A percentile compares a stretch with the other conserved stretches of the same genome.
Evolutionary conservation across 1,140 invertebrate genomes (phyloP).

Genomic region (Bradysia coprophila): DNA sequence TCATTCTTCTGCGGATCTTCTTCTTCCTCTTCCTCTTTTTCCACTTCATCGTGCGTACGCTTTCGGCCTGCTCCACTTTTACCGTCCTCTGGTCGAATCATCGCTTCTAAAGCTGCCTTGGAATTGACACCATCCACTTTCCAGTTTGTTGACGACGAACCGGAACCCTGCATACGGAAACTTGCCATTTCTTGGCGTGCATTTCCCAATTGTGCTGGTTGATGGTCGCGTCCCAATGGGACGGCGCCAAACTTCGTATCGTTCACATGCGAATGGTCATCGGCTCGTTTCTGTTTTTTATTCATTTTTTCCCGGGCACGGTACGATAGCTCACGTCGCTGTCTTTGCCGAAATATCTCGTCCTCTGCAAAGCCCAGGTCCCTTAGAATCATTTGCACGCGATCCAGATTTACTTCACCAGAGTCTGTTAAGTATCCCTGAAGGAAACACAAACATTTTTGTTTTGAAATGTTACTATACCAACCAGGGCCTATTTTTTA

Average conservation of each 20-base stretch:
- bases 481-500: no score
- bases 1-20: slow-evolving; percentile 72
- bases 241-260: slow-evolving; percentile 54
- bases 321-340: slow-evolving; percentile 69
- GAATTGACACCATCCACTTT: slow-evolving; percentile 12
- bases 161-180: slow-evolving; percentile 39
- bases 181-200: slow-evolving; percentile 49
- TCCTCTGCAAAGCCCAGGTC: slow-evolving; percentile 91
- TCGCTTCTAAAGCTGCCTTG: slow-evolving; percentile 22
- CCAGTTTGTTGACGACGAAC: slow-evolving; percentile 14
- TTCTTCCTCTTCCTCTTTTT: slow-evolving; percentile 28
- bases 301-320: slow-evolving; percentile 58
- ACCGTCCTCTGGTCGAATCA: slow-evolving; percentile 18
- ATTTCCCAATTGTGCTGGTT: slow-evolving; percentile 31
- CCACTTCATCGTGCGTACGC: slow-evolving; percentile 24
- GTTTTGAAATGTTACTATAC: no score
- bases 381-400: slow-evolving; percentile 87
- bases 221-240: slow-evolving; percentile 25
- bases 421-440: slow-evolving; percentile 91
- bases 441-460: slow-evolving; percentile 12
- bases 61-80: slow-evolving; percentile 20
- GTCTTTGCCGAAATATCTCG: slow-evolving; percentile 88
- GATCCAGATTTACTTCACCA: slow-evolving; percentile 78
- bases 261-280: slow-evolving; percentile 46
- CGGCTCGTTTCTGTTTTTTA: slow-evolving; percentile 31